Evolutionary conservation across 2,797 vertebrate genomes (phyloP), one percentile per base, ranked within the genome.

Genomic region (Lycodopsis pacificus): DNA sequence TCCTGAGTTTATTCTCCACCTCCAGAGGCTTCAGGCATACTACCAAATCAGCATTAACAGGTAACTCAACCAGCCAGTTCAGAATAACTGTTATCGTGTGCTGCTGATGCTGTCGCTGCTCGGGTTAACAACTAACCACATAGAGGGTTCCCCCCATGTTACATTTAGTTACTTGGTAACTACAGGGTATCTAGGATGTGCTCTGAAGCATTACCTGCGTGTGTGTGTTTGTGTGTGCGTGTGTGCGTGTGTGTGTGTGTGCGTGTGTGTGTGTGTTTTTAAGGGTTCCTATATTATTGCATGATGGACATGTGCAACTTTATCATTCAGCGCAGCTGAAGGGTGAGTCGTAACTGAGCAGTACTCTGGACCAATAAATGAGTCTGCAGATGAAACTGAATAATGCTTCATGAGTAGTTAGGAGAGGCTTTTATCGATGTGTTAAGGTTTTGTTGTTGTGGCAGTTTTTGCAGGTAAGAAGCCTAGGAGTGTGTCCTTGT

Each of bases 11-110:
- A 42, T n/a, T 65, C 67, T 49, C 80, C 77, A 40, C 32, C 73
- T 74, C 51, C 66, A 62, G 69, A 75, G 76, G 73, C 83, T 77
- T 81, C 77, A 83, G 83, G 74, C 63, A 83, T 71, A 76, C 79
- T 72, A 70, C 86, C 77, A 56, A 92, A 89, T 84, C 88, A 90
- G 61, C 85, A 86, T 49, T 34, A 90, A 89, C 82, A 93, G 94
- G 95, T 95, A 91, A 91, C 14, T 53, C 11, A 38, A 27, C 36
- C 34, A 36, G 1, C n/a, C 25, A 20, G 20, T 49, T 3, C 3
- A 56, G 13, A 61, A 61, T 3, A 30, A 40, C 10, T 51, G 11
- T 53, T 10, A 42, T 17, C 3, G 8, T 12, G 27, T 12, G 11
- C 22, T n/a, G 32, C 42, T 46, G 65, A 53, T 62, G 56, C 34